Conservation (phyloP, 2,888 invertebrate species). For the Sesia apiformis region DNA sequence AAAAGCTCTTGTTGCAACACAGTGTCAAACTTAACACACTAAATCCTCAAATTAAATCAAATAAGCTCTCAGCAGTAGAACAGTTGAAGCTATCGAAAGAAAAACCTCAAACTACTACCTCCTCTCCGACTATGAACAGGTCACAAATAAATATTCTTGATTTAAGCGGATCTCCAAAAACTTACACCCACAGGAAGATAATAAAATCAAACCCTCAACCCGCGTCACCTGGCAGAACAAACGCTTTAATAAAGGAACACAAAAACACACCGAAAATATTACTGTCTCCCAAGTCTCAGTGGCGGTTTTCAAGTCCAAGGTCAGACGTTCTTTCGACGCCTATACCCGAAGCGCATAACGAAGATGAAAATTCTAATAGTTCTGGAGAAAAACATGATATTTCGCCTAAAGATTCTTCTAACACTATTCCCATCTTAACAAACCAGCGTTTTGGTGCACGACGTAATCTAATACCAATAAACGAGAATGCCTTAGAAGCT, state of each 20-base stretch:
- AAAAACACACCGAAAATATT: conserved; percentile 77
- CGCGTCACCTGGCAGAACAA: conserved; percentile 72
- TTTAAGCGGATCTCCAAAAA: conserved; percentile 81
- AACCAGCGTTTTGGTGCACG: conserved; percentile 67
- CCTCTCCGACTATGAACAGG: conserved; percentile 39
- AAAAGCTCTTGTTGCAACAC: conserved; percentile 84
- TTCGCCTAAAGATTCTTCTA: conserved; percentile 43
- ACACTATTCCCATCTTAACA: conserved; percentile 62
- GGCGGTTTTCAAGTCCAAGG: conserved; percentile 83
- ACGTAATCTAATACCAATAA: conserved; percentile 58
- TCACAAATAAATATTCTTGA: conserved; percentile 79
- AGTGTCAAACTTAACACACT: conserved; percentile 77
- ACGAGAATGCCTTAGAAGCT: conserved; percentile 41
- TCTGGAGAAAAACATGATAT: conserved; percentile 70
- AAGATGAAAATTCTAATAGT: conserved; percentile 81
- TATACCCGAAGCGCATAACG: conserved; percentile 87
- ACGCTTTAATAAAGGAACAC: conserved; percentile 63
- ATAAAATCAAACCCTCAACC: conserved; percentile 64
- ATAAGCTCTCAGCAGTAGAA: conserved; percentile 84
- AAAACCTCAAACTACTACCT: conserved; percentile 39
- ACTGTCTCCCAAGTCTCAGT: conserved; percentile 80
- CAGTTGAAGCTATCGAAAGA: conserved; percentile 81
- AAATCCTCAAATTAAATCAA: conserved; percentile 70
- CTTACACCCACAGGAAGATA: conserved; percentile 77
- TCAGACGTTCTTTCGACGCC: conserved; percentile 90